Evolutionary conservation across 2,797 vertebrate species (phyloP).

Genomic region (Rhynchotus rufescens): DNA sequence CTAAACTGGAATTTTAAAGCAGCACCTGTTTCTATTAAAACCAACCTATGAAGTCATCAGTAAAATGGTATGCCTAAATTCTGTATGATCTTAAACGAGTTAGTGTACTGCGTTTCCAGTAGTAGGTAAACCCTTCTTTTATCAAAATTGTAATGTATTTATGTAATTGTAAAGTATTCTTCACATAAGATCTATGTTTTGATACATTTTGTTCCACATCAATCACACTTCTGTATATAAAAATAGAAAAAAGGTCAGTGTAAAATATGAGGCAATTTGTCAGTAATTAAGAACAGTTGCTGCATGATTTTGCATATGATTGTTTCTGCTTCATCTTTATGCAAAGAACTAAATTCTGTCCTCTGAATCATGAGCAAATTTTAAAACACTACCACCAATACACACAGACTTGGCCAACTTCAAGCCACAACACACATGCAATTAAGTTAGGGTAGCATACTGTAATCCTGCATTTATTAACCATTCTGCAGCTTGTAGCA

Average conservation of each 20-base stretch:
- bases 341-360: not conserved
- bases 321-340: not conserved
- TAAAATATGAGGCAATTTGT: not conserved
- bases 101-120: not conserved
- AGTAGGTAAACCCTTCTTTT: not conserved
- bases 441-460: not conserved
- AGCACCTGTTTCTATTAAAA: not conserved
- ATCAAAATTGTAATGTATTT: not conserved
- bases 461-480: not conserved
- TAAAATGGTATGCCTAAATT: not conserved
- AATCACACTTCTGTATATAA: not conserved
- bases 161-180: not conserved
- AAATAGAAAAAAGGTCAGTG: not conserved
- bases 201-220: not conserved
- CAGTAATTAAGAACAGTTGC: not conserved
- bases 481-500: not conserved
- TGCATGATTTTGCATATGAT: not conserved
- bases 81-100: not conserved
- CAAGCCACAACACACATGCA: not conserved
- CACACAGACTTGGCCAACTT: not conserved
- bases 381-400: not conserved
- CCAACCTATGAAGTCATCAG: not conserved
- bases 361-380: not conserved
- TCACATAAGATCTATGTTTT: not conserved
- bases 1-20: slow-evolving; percentile 1